Evolutionary conservation across 2,113 vertebrate genomes (phyloP).

Genomic region (Donacobius atricapilla): DNA sequence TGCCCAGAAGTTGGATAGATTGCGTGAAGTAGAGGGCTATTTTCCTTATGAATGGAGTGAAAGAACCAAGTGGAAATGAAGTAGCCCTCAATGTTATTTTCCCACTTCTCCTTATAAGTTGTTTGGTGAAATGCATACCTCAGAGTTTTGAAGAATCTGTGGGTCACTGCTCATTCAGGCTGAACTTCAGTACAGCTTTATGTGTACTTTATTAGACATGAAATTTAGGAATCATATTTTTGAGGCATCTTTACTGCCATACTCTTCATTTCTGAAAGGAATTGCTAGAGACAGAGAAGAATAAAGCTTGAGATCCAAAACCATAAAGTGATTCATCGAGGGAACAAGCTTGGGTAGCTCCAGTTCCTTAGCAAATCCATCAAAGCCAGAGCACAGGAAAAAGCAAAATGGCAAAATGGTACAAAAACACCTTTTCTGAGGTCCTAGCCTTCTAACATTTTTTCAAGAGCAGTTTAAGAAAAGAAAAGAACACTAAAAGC

Average conservation of each 20-base stretch:
- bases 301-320: background rate
- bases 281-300: background rate
- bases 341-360: background rate
- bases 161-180: background rate
- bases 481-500: background rate
- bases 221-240: background rate
- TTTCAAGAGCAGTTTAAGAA: background rate
- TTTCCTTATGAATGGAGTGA: conserved; percentile 5
- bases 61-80: conserved; percentile 13
- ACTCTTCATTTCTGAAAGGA: background rate
- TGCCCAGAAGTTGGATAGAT: background rate
- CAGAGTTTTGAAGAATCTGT: background rate
- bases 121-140: background rate
- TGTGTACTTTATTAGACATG: background rate
- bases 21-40: background rate
- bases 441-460: background rate
- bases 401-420: background rate
- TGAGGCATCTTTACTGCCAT: background rate
- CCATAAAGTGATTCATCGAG: background rate
- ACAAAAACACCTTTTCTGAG: background rate
- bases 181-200: background rate
- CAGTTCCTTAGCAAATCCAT: conserved; percentile 15
- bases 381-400: conserved; percentile 7
- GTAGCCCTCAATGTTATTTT: background rate
- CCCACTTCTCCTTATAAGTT: background rate